A percentile compares a stretch with the other conserved stretches of the same genome.
Conservation (phyloP, 2,888 invertebrate species). For the Ditylenchus weischeri region DNA sequence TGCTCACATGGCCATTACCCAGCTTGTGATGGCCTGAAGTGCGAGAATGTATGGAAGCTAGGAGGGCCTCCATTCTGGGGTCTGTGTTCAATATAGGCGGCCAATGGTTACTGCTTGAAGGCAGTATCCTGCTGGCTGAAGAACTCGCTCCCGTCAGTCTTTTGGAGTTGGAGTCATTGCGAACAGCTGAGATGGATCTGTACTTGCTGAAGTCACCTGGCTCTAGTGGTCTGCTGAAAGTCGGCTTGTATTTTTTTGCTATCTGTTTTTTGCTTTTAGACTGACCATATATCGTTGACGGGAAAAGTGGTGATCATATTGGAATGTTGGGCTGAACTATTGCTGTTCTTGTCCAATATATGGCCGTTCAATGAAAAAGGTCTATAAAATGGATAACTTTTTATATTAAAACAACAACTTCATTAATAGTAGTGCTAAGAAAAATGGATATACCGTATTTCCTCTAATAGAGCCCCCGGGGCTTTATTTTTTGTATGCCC, state of each 20-base stretch:
- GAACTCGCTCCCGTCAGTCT: neutral
- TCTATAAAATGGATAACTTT: too few relatives aligned
- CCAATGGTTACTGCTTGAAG: neutral
- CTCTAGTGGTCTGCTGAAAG: neutral
- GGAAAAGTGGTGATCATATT: conserved; percentile 4
- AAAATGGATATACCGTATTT: too few relatives aligned
- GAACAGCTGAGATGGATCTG: conserved; percentile 7
- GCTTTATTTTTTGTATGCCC: too few relatives aligned
- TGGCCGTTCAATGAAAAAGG: too few relatives aligned
- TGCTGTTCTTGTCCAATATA: too few relatives aligned
- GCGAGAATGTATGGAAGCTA: conserved; percentile 23
- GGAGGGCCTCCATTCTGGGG: conserved; percentile 23
- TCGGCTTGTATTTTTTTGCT: neutral
- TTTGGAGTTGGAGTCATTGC: neutral
- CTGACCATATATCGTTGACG: conserved; percentile 4
- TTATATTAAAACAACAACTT: too few relatives aligned
- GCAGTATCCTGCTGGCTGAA: neutral
- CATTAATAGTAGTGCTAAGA: too few relatives aligned
- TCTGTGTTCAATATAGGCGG: conserved; percentile 8
- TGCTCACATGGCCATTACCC: neutral
- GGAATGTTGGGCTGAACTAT: neutral
- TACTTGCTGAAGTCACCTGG: conserved; percentile 5
- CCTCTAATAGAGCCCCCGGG: too few relatives aligned
- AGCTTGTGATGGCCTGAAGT: neutral
- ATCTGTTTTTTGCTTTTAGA: neutral